Percentiles rank a stretch among this genome's conserved stretches.
These are phyloP conservation scores for Moxostoma hubbsi DNA, from an alignment of 2,797 vertebrate species.

Conservation along the genomic window DNA sequence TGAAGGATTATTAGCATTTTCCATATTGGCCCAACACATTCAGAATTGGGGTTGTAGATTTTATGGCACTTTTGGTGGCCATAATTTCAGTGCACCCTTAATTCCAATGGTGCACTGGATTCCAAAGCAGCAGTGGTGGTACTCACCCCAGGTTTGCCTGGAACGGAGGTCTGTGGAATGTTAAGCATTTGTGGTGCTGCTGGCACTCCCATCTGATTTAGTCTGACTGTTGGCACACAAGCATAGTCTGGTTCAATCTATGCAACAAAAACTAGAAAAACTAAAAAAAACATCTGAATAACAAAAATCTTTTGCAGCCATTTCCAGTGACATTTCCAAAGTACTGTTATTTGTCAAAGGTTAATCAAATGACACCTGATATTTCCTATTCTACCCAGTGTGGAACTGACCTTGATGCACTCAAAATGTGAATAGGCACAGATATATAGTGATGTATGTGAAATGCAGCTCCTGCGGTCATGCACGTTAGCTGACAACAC, in stretches of 20 bases:
- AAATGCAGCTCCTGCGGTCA: not conserved
- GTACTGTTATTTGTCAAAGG: not conserved
- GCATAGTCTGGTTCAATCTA: conserved; percentile 14
- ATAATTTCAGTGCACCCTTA: not conserved
- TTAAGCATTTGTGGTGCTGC: conserved; percentile 86
- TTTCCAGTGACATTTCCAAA: not conserved
- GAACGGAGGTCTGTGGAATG: conserved; percentile 87
- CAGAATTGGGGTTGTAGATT: too few relatives aligned
- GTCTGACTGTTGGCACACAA: conserved; percentile 79
- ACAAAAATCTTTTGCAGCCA: not conserved
- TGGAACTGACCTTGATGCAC: not conserved
- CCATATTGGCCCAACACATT: too few relatives aligned
- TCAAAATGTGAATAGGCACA: conserved; percentile 36
- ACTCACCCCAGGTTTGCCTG: conserved; percentile 85
- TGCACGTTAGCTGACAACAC: not conserved
- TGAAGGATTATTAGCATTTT: too few relatives aligned
- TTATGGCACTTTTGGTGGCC: too few relatives aligned
- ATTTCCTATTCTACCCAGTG: conserved; percentile 27
- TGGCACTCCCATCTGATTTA: conserved; percentile 85
- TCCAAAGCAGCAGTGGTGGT: not conserved
- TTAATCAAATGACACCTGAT: not conserved
- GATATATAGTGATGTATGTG: conserved; percentile 1
- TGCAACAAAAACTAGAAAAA: not conserved
- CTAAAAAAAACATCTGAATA: conserved; percentile 5
- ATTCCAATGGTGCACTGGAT: not conserved